A percentile compares a stretch with the other conserved stretches of the same genome.
These are phyloP conservation scores for Sarcophaga carnaria DNA, from an alignment of 2,888 invertebrate genomes.

Conservation along the genomic window DNA sequence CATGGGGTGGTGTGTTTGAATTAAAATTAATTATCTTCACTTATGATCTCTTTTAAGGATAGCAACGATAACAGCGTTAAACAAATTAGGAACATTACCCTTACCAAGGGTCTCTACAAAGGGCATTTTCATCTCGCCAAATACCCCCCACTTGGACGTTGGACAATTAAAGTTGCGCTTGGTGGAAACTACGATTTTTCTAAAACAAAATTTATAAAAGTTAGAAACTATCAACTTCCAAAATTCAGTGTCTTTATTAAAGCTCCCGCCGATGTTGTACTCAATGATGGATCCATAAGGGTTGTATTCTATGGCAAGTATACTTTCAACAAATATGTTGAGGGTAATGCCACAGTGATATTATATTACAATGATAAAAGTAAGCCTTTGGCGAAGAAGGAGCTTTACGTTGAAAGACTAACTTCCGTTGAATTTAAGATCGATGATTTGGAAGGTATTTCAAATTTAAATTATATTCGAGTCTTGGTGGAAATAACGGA, in stretches of 20 bases:
- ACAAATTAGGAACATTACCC: too few species aligned
- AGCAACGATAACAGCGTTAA: too few species aligned
- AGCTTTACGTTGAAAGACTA: neutral
- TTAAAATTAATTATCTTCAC: too few species aligned
- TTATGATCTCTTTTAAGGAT: too few species aligned
- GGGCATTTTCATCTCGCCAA: too few species aligned
- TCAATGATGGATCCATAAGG: conserved; percentile 89
- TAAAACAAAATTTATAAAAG: too few species aligned
- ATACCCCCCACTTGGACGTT: too few species aligned
- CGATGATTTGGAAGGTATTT: conserved; percentile 83
- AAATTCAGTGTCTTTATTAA: conserved; percentile 94
- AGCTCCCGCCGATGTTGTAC: conserved; percentile 90
- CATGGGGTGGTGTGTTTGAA: too few species aligned
- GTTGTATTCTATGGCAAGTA: conserved; percentile 78
- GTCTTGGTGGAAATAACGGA: conserved; percentile 95
- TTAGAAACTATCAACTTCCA: conserved; percentile 85
- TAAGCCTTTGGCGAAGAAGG: neutral
- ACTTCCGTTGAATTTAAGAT: conserved; percentile 78
- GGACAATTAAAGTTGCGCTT: too few species aligned
- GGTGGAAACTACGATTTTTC: too few species aligned
- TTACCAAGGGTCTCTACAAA: too few species aligned
- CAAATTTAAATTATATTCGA: conserved; percentile 70
- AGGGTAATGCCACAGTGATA: conserved; percentile 88
- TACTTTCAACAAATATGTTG: conserved; percentile 90
- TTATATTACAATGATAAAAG: neutral